Evolutionary conservation across 2,797 vertebrate species (phyloP), one percentile per base, ranked within the genome.

Genomic region (Rhinella marina): DNA sequence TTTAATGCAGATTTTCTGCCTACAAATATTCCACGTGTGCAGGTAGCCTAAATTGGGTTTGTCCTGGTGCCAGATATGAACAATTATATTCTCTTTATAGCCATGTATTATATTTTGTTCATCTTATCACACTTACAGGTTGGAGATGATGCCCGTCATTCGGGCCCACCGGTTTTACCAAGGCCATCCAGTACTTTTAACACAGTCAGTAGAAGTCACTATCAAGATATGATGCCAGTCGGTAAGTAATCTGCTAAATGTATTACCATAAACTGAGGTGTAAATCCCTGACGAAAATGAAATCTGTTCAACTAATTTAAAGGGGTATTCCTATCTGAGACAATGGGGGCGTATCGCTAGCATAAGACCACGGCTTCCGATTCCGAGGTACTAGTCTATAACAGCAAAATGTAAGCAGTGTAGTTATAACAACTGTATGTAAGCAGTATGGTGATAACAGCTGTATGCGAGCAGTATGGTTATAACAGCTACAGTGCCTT

Each of bases 131-230:
- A 0, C 91, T 91, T 90, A 13, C 95, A 99, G 98, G 97, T 99
- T 0, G 97, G 97, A 91, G 98, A 99, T 87, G 98, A 99, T 89
- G 96, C 97, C 17, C 97, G 97, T 68, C 97, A 98, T 85, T 92
- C 94, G 23, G 97, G 94, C 90, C 96, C 97, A 0, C 96, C 97
- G 0, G 93, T 96, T 92, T 92, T 97, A 91, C 97, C 97, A 50
- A 94, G 98, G 70, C 97, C 98, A 0, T 98, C 98, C 56, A 99
- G 96, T 91, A 99, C 97, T 0, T 98, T 98, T 91, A 98, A 97
- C 75, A 97, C 97, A 52, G 97, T 97, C 92, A 97, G 95, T 90
- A 96, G 98, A 87, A 96, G 94, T 89, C 98, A 98, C 92, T 97
- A 97, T 93, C 98, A 97, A 84, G 98, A 99, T 10, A 92, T 97